Base-by-base conservation (phyloP, 1,140 invertebrate genomes). In the Neocloeon triangulifer region DNA sequence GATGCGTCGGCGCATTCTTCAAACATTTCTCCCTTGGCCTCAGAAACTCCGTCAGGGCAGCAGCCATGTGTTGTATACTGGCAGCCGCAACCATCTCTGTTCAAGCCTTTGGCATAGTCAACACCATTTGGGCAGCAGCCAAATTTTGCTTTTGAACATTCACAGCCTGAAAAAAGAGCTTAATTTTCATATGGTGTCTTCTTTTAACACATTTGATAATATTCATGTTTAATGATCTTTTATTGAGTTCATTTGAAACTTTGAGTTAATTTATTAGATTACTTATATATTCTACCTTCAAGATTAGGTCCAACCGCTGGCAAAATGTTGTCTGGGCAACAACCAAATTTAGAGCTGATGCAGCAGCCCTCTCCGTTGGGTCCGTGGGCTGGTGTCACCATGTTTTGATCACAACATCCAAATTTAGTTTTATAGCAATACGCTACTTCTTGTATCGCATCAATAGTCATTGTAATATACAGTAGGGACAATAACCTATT, bases 331-430 rank as follows among this genome's bases (percentile, higher is more conserved):
- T 94, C 86, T 1, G 79, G 79, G 47, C 88, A 94, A 52, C 88
- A 95, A 10, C 84, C 80, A 47, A 60, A 78, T 2, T 50, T 43
- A 2, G 64, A 56, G 3, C 61, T 59, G 18, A 84, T 48, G 47
- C 82, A 89, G 51, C 84, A 92, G 2, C 82, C 82, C 51, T 88
- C 75, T 23, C 62, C 54, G 38, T 70, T 69, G 1, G 66, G 68
- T 23, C 86, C 89, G 46, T 86, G 78, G 1, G 89, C 79, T 2
- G 81, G 62, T 0, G 79, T 91, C 34, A 69, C 50, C 1, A 66
- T 67, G 48, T 96, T 89, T 4, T 67, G 62, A n/a, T n/a, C n/a
- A 50, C 92, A 96, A 49, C 91, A 96, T 13, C 88, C 88, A 47
- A 71, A 78, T 2, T 62, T 56, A n/a, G 51, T 43, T 16, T 52